These are phyloP conservation scores for Forficula auricularia DNA, from an alignment of 1,140 invertebrate species.

Conservation along the genomic window DNA sequence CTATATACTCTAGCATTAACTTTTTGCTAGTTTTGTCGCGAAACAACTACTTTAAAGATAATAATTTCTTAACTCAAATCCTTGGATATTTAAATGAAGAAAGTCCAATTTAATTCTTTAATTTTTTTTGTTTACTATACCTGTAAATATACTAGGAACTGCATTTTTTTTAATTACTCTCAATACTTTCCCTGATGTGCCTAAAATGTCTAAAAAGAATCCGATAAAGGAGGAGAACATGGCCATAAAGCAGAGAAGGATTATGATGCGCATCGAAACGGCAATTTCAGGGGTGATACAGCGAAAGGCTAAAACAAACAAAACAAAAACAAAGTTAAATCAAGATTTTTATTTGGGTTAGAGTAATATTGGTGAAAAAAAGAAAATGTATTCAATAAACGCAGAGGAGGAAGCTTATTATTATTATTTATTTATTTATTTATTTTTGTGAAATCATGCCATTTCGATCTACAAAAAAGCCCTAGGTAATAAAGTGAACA, in stretches of 20 bases:
- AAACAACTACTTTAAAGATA: too few relatives aligned
- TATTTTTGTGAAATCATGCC: too few relatives aligned
- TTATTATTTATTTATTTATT: too few relatives aligned
- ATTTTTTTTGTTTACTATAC: slow-evolving; percentile 8
- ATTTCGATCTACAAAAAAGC: too few relatives aligned
- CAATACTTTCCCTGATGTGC: slow-evolving; percentile 28
- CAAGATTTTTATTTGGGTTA: too few relatives aligned
- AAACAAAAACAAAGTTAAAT: slow-evolving; percentile 7
- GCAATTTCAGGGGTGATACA: slow-evolving; percentile 31
- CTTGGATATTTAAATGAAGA: neutral
- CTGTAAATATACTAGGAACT: slow-evolving; percentile 31
- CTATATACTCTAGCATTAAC: too few relatives aligned
- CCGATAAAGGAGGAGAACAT: slow-evolving; percentile 31
- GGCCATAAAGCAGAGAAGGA: slow-evolving; percentile 32
- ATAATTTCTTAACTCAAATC: too few relatives aligned
- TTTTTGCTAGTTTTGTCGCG: too few relatives aligned
- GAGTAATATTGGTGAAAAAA: too few relatives aligned
- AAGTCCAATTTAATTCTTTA: neutral
- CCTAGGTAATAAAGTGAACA: too few relatives aligned
- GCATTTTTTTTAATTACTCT: slow-evolving; percentile 31
- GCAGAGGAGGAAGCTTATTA: too few relatives aligned
- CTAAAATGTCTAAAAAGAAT: slow-evolving; percentile 31
- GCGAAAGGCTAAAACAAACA: slow-evolving; percentile 26
- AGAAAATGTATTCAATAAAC: too few relatives aligned
- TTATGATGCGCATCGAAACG: slow-evolving; percentile 31